These are phyloP conservation scores for Apodemus speciosus DNA, from an alignment of 2,113 vertebrate species.

Conservation along the genomic window DNA sequence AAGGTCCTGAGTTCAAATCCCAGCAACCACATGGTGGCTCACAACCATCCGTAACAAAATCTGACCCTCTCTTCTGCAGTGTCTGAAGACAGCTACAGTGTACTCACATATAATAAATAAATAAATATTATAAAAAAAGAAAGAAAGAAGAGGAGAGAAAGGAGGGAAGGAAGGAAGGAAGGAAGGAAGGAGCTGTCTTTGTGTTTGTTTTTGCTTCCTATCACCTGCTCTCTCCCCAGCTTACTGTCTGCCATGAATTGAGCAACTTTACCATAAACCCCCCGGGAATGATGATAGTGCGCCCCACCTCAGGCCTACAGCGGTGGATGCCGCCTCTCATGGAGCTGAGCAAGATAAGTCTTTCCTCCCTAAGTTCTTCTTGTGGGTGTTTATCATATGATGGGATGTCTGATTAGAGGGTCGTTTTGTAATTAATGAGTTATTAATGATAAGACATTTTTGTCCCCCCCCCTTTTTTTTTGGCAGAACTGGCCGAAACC, in stretches of 20 bases:
- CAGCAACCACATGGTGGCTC: no score
- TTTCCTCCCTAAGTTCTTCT: not conserved
- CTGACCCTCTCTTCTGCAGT: no score
- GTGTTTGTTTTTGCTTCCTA: not conserved
- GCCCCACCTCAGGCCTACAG: not conserved
- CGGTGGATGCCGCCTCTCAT: not conserved
- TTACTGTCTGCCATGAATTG: not conserved
- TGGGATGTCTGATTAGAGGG: not conserved
- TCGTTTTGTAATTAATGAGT: not conserved
- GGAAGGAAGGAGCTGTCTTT: not conserved
- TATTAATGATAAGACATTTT: not conserved
- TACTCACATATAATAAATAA: no score
- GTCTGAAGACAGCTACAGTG: no score
- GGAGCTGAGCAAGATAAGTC: not conserved
- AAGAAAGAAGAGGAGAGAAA: no score
- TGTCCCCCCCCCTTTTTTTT: no score
- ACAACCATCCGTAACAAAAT: no score
- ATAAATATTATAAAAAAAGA: not conserved
- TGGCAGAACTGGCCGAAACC: not conserved
- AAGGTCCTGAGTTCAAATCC: no score
- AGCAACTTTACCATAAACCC: not conserved
- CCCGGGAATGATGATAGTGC: not conserved
- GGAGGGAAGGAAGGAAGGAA: no score
- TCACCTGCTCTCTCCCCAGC: not conserved
- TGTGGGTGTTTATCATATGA: not conserved